A percentile compares a stretch with the other conserved stretches of the same genome.
Conservation (phyloP, 2,797 vertebrate genomes). For the Hirundo rustica region DNA sequence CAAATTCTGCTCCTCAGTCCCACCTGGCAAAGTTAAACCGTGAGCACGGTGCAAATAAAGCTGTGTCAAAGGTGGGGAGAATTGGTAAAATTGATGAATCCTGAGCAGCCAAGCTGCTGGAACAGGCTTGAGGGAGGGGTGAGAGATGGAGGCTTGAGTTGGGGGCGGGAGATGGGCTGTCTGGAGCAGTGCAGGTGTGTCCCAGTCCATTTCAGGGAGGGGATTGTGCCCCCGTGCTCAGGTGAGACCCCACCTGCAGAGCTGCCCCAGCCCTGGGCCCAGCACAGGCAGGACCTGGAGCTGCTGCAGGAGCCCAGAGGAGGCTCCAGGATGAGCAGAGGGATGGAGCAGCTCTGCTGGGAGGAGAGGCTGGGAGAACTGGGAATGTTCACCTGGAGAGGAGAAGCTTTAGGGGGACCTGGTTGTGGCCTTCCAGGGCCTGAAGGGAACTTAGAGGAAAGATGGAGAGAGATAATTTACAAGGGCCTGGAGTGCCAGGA, state of each 20-base stretch:
- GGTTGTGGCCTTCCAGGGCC: accelerated
- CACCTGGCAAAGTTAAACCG: background rate
- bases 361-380: background rate
- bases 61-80: background rate
- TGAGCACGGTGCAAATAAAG: background rate
- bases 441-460: background rate
- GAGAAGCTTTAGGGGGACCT: background rate
- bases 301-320: background rate
- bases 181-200: too few species aligned
- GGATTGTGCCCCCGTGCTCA: background rate
- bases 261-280: background rate
- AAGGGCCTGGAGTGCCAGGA: background rate
- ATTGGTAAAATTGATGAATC: background rate
- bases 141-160: background rate
- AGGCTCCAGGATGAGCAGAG: background rate
- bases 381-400: background rate
- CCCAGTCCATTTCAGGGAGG: background rate
- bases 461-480: background rate
- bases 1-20: background rate
- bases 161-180: background rate
- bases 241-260: background rate
- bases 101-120: background rate
- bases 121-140: background rate
- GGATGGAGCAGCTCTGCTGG: background rate
- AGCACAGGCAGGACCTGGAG: background rate